Conservation (phyloP, 2,888 invertebrate species). For the Miltochrista miniata region DNA sequence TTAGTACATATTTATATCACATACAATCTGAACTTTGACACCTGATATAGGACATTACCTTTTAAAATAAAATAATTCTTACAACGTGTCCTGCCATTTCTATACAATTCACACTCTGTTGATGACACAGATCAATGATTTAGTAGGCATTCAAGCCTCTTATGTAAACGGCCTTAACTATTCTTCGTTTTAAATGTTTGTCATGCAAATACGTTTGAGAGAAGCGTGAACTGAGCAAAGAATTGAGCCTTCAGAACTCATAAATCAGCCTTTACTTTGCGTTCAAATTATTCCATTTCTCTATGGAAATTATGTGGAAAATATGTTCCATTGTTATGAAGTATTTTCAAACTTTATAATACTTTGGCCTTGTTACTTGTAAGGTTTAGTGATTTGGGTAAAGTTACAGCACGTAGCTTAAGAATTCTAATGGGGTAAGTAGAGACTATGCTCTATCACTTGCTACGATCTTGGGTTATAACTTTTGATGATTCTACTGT, state of each 20-base stretch:
- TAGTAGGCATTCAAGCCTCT: too few relatives aligned
- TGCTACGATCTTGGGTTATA: too few relatives aligned
- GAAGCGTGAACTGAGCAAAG: slow-evolving; percentile 43
- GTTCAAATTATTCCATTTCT: slow-evolving; percentile 36
- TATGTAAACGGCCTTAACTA: slow-evolving; percentile 12
- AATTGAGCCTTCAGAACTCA: slow-evolving; percentile 33
- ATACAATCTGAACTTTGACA: too few relatives aligned
- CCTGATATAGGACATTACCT: too few relatives aligned
- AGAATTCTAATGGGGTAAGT: background rate
- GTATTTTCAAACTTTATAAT: slow-evolving; percentile 17
- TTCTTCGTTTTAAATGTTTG: slow-evolving; percentile 45
- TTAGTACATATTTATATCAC: too few relatives aligned
- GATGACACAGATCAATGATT: too few relatives aligned
- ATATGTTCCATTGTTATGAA: slow-evolving; percentile 14
- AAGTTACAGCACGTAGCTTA: background rate
- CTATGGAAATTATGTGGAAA: slow-evolving; percentile 17
- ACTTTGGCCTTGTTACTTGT: slow-evolving; percentile 5
- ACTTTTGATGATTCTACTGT: too few relatives aligned
- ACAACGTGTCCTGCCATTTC: too few relatives aligned
- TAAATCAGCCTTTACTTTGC: slow-evolving; percentile 44
- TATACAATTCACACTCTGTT: too few relatives aligned
- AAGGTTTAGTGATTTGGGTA: background rate
- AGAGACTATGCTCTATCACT: background rate
- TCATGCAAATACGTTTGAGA: slow-evolving; percentile 52
- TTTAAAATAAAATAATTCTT: too few relatives aligned